phyloP scores from a whole-genome alignment of 2,797 vertebrate species.

The Takifugu ocellatus region DNA sequence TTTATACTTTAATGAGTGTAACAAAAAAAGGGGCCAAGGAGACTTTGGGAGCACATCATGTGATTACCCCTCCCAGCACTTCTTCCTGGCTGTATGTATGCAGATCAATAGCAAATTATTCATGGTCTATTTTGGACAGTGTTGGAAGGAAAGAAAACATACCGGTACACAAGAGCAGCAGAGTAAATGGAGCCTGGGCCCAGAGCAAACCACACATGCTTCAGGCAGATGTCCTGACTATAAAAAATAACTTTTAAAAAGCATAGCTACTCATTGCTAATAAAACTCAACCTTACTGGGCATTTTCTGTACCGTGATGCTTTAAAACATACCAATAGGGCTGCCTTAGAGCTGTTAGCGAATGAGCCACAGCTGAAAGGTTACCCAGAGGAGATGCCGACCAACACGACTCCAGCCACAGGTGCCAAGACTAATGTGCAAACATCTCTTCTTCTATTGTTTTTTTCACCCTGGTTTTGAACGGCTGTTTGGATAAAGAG shows the following conservation, averaged over 20 bases:
- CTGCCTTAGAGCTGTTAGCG: neutral
- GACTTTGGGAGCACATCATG: conserved; percentile 56
- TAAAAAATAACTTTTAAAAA: conserved; percentile 9
- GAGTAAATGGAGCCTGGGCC: neutral
- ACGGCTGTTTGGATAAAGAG: neutral
- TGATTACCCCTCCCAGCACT: conserved; percentile 45
- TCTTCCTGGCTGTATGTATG: conserved; percentile 21
- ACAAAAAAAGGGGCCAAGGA: conserved; percentile 13
- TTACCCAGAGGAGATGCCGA: neutral
- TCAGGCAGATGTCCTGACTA: conserved; percentile 24
- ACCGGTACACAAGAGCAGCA: neutral
- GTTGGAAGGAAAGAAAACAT: conserved; percentile 1
- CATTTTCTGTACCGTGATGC: neutral
- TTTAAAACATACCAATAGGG: conserved; percentile 5
- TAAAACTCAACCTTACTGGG: neutral
- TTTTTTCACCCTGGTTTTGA: neutral
- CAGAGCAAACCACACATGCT: conserved; percentile 15
- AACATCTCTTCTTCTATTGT: neutral
- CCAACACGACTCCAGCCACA: neutral
- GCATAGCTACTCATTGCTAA: neutral
- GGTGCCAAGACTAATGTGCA: neutral
- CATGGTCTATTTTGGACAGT: conserved; percentile 13
- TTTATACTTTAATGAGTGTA: conserved; percentile 24
- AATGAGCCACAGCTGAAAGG: neutral
- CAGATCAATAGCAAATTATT: conserved; percentile 54